phyloP scores from a whole-genome alignment of 1,140 invertebrate genomes.

The Anastrepha ludens region DNA sequence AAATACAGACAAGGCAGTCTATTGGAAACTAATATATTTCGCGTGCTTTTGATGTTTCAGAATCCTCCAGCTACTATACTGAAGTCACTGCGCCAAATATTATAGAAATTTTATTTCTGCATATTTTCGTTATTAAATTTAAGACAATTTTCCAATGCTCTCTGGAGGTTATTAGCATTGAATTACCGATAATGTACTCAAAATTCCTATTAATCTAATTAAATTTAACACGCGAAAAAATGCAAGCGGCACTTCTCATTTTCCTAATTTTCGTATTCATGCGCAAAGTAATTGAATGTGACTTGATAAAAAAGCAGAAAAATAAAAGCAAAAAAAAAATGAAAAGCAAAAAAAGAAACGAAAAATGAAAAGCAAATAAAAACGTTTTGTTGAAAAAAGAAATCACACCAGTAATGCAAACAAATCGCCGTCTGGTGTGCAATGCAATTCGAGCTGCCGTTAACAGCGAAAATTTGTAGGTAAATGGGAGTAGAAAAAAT shows the following conservation, averaged over 20 bases:
- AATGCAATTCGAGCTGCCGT: background rate
- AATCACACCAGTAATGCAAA: background rate
- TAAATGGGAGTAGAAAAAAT: background rate
- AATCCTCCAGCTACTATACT: too few relatives aligned
- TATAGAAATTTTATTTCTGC: too few relatives aligned
- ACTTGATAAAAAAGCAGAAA: background rate
- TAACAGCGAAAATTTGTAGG: background rate
- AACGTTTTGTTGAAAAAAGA: background rate
- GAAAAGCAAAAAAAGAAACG: background rate
- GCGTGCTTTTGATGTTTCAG: too few relatives aligned
- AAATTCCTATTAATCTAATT: background rate
- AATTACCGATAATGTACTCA: background rate
- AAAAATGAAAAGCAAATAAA: background rate
- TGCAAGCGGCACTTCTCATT: background rate
- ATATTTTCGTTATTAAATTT: too few relatives aligned
- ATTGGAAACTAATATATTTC: too few relatives aligned
- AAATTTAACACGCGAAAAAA: conserved; percentile 6
- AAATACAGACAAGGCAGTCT: too few relatives aligned
- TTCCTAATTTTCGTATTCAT: background rate
- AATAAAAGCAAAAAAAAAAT: background rate
- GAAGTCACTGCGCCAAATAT: too few relatives aligned
- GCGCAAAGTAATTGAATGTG: background rate
- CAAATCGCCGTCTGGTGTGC: background rate
- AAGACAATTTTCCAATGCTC: background rate
- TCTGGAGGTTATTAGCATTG: background rate